Evolutionary conservation across 2,888 invertebrate genomes (phyloP).

Genomic region (Hypena proboscidalis): DNA sequence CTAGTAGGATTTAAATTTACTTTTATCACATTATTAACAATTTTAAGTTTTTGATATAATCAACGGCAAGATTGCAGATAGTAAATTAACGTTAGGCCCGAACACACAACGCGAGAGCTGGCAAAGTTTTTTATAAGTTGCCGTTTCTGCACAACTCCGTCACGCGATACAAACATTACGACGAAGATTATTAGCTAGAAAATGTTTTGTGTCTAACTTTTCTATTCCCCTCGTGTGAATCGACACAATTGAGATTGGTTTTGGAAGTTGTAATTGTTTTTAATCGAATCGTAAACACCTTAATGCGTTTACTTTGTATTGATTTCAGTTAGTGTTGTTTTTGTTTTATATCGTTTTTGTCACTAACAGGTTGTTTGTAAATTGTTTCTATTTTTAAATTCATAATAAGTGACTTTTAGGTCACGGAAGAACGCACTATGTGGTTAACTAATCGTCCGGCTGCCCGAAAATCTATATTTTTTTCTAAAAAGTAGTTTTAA

Average conservation of each 20-base stretch:
- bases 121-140: slow-evolving; percentile 23
- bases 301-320: too few species aligned
- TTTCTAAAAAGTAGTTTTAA: too few species aligned
- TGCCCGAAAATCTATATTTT: too few species aligned
- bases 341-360: too few species aligned
- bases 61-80: slow-evolving; percentile 16
- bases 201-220: slow-evolving; percentile 28
- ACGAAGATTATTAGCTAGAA: slow-evolving; percentile 29
- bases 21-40: background rate
- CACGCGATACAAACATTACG: slow-evolving; percentile 44
- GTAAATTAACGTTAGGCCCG: slow-evolving; percentile 19
- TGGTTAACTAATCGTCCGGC: too few species aligned
- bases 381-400: too few species aligned
- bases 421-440: too few species aligned
- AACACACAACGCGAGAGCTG: slow-evolving; percentile 37
- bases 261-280: slow-evolving; percentile 14
- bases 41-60: background rate
- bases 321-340: too few species aligned
- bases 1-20: background rate
- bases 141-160: slow-evolving; percentile 14
- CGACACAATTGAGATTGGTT: slow-evolving; percentile 19
- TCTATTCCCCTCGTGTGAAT: slow-evolving; percentile 23
- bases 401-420: too few species aligned
- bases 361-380: too few species aligned
- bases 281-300: background rate